Conservation (phyloP, 2,113 vertebrate species). For the Catharus minimus region DNA sequence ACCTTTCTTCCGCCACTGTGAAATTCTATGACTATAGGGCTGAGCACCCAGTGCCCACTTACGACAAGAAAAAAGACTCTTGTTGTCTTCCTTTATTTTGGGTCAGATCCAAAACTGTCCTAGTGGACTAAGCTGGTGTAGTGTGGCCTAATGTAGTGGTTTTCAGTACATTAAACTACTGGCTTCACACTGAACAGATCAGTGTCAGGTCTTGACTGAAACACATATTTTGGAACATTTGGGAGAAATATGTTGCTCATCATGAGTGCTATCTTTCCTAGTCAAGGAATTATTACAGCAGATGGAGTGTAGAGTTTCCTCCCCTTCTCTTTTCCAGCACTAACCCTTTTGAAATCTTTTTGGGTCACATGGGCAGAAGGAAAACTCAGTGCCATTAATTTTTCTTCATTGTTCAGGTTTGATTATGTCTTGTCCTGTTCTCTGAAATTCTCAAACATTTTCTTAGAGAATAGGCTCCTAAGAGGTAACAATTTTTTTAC, state of each 20-base stretch:
- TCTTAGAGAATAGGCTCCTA: not conserved
- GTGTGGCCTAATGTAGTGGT: not conserved
- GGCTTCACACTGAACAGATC: not conserved
- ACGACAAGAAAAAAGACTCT: not conserved
- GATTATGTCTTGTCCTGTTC: not conserved
- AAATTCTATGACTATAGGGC: not conserved
- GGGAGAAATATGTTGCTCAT: not conserved
- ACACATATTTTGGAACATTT: not conserved
- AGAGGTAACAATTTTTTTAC: accelerated
- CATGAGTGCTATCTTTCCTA: not conserved
- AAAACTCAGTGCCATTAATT: not conserved
- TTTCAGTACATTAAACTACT: not conserved
- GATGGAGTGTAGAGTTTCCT: not conserved
- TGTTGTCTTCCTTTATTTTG: not conserved
- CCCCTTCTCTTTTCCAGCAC: not conserved
- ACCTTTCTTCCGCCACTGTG: not conserved
- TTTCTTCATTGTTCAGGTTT: not conserved
- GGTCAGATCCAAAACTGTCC: not conserved
- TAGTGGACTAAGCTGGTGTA: accelerated
- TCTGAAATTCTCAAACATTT: not conserved
- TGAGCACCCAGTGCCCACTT: not conserved
- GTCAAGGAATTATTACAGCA: not conserved
- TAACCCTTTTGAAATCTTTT: not conserved
- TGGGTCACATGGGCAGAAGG: not conserved
- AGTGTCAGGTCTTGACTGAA: not conserved